These are phyloP conservation scores for Acrocera orbiculus DNA, from an alignment of 2,888 invertebrate species.

Conservation along the genomic window DNA sequence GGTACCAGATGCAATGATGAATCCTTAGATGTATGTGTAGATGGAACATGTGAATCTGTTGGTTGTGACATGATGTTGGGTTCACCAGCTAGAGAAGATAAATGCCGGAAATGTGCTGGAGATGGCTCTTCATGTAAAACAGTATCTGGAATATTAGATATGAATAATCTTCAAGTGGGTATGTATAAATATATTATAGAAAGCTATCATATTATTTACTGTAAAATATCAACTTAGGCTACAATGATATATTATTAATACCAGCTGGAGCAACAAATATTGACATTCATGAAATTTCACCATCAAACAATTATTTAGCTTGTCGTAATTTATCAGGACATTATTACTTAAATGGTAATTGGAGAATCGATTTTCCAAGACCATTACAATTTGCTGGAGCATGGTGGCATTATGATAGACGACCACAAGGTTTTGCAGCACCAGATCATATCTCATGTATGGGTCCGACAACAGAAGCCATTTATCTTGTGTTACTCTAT, in stretches of 20 bases:
- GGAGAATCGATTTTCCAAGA: constrained; percentile 81
- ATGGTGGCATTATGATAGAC: constrained; percentile 74
- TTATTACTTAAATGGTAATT: constrained; percentile 88
- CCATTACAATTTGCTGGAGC: constrained; percentile 63
- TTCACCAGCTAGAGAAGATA: constrained; percentile 69
- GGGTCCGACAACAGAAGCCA: constrained; percentile 80
- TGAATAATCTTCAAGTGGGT: constrained; percentile 58
- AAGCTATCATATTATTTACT: neutral
- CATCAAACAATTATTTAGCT: constrained; percentile 82
- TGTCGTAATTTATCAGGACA: constrained; percentile 63
- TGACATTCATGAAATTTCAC: constrained; percentile 52
- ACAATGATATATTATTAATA: constrained; percentile 78
- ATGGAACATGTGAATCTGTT: constrained; percentile 81
- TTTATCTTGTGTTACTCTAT: constrained; percentile 67
- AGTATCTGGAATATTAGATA: constrained; percentile 48
- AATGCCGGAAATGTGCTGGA: constrained; percentile 84
- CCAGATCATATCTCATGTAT: constrained; percentile 68
- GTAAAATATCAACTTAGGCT: constrained; percentile 60
- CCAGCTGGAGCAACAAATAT: constrained; percentile 90
- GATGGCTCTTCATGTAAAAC: constrained; percentile 78
- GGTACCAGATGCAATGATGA: constrained; percentile 70
- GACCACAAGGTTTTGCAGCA: constrained; percentile 60
- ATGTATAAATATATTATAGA: constrained; percentile 15
- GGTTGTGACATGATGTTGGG: constrained; percentile 93
- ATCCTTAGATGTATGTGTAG: constrained; percentile 80